phyloP scores from a whole-genome alignment of 2,888 invertebrate genomes.

The Amiota minor region DNA sequence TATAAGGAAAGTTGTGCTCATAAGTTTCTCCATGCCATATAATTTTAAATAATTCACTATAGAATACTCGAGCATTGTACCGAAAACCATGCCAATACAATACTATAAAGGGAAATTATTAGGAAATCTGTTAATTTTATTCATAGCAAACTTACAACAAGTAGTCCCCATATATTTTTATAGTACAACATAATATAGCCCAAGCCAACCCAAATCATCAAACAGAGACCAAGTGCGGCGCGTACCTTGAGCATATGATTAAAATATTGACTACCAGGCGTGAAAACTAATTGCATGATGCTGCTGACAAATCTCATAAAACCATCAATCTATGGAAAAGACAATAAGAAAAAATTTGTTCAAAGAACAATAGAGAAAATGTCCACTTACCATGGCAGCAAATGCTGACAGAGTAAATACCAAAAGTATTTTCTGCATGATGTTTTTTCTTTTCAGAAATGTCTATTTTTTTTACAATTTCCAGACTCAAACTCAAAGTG shows the following conservation, averaged over 20 bases:
- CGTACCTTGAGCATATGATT: neutral
- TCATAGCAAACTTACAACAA: neutral
- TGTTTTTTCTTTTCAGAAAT: neutral
- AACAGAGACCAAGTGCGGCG: neutral
- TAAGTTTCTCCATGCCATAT: neutral
- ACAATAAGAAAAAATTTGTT: neutral
- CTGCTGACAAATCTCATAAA: neutral
- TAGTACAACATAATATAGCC: neutral
- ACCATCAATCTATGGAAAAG: neutral
- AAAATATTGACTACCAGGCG: neutral
- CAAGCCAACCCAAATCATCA: neutral
- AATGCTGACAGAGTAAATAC: neutral
- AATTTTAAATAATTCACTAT: neutral
- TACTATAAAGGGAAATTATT: neutral
- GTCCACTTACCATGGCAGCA: neutral
- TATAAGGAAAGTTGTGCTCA: neutral
- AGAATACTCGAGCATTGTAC: neutral
- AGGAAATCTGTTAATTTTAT: neutral
- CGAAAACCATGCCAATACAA: neutral
- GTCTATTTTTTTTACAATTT: neutral
- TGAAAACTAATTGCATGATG: neutral
- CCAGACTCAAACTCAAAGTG: slow-evolving; percentile 30
- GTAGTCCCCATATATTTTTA: neutral
- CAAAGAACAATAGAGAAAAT: neutral
- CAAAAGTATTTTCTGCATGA: neutral